These are phyloP conservation scores for Palythoa heliodiscus DNA, from an alignment of 92 coral and sea anemone species.

Conservation along the genomic window DNA sequence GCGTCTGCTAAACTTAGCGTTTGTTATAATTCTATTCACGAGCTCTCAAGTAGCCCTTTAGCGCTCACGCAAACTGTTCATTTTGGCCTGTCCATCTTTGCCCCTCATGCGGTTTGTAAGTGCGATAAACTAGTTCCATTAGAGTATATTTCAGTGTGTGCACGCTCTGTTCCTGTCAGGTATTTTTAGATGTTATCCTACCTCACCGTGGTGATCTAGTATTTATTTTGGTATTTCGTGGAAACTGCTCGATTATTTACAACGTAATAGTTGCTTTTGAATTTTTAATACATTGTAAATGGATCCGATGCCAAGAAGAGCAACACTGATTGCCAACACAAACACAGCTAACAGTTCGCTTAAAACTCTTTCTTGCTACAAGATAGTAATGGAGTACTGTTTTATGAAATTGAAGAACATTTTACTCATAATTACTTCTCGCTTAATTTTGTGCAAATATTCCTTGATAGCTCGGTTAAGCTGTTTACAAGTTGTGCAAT, in stretches of 20 bases:
- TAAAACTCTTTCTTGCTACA: not conserved
- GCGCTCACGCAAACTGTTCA: not conserved
- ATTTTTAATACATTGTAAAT: conserved; percentile 17
- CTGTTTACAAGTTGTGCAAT: not conserved
- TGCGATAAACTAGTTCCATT: not conserved
- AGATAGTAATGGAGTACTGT: not conserved
- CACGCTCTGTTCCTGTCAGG: not conserved
- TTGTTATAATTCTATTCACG: not conserved
- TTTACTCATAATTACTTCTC: not conserved
- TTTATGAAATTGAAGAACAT: not conserved
- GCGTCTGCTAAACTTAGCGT: not conserved
- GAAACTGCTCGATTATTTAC: conserved; percentile 11
- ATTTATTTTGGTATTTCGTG: conserved; percentile 27
- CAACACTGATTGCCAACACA: conserved; percentile 16
- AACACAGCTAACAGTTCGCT: not conserved
- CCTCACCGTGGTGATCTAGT: conserved; percentile 35
- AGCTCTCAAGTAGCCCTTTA: not conserved
- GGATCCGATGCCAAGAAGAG: conserved; percentile 18
- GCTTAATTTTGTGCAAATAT: not conserved
- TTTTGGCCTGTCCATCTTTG: not conserved
- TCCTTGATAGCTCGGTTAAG: not conserved
- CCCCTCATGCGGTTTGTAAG: not conserved
- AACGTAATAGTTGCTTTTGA: conserved; percentile 23
- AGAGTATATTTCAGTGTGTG: not conserved
- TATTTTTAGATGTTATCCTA: not conserved